Evolutionary conservation across 2,797 vertebrate genomes (phyloP).

Genomic region (Tachyglossus aculeatus): DNA sequence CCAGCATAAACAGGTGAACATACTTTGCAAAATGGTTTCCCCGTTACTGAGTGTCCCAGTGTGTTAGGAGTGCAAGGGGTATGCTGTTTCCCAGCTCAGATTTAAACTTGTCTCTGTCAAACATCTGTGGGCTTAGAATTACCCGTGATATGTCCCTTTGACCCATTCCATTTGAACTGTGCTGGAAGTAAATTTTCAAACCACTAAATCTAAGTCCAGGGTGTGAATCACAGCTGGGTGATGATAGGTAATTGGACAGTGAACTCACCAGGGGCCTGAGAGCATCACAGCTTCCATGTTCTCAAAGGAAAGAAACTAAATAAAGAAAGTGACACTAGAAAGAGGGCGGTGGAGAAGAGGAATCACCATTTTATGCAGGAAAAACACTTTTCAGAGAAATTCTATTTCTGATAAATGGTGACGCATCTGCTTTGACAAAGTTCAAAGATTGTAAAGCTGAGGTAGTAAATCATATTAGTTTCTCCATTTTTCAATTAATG

Average conservation of each 20-base stretch:
- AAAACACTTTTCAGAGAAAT: slow-evolving; percentile 31
- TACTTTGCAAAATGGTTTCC: neutral
- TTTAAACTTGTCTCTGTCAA: slow-evolving; percentile 63
- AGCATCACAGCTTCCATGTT: slow-evolving; percentile 54
- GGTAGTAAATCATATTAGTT: slow-evolving; percentile 29
- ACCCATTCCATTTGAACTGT: slow-evolving; percentile 71
- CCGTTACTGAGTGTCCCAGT: neutral
- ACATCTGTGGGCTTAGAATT: slow-evolving; percentile 72
- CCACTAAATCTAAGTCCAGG: slow-evolving; percentile 69
- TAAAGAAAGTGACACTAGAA: slow-evolving; percentile 28
- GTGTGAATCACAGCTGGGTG: slow-evolving; percentile 71
- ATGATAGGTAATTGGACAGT: slow-evolving; percentile 72
- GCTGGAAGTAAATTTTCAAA: slow-evolving; percentile 63
- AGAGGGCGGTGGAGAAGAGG: slow-evolving; percentile 6
- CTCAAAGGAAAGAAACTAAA: slow-evolving; percentile 69
- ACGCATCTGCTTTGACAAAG: slow-evolving; percentile 27
- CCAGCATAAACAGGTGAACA: slow-evolving; percentile 31
- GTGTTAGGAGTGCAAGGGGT: slow-evolving; percentile 27
- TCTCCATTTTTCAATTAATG: slow-evolving; percentile 7
- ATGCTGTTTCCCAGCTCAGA: slow-evolving; percentile 42
- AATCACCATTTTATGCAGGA: slow-evolving; percentile 11
- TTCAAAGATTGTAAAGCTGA: neutral
- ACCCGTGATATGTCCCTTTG: slow-evolving; percentile 62
- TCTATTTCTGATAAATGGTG: slow-evolving; percentile 23
- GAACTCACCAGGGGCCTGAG: slow-evolving; percentile 67